Evolutionary conservation across 1,140 invertebrate species (phyloP).

Genomic region (Mya arenaria): DNA sequence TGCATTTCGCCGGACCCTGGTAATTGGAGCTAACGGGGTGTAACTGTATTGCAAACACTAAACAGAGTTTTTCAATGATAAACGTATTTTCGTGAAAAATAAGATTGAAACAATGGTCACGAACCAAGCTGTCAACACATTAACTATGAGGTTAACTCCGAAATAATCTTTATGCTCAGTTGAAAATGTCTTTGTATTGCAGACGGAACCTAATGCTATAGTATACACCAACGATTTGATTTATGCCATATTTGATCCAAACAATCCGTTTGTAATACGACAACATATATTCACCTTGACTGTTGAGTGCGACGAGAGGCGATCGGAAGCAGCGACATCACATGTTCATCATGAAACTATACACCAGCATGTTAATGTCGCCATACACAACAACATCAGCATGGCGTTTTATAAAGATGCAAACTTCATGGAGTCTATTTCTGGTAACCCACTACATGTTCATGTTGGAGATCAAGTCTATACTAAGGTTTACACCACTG

Average conservation of each 20-base stretch:
- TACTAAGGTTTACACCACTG: constrained; percentile 23
- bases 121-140: not conserved
- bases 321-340: constrained; percentile 11
- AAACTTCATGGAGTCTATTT: not conserved
- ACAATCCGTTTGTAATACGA: constrained; percentile 28
- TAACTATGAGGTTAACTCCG: not conserved
- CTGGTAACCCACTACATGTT: constrained; percentile 33
- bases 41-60: not conserved
- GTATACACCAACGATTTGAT: constrained; percentile 19
- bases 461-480: constrained; percentile 25
- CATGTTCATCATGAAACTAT: constrained; percentile 23
- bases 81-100: not conserved
- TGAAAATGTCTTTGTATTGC: not conserved
- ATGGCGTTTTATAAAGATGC: constrained; percentile 25
- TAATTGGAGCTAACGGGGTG: not conserved
- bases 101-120: not conserved
- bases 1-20: not conserved
- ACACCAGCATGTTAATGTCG: not conserved
- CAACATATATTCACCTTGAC: constrained; percentile 26
- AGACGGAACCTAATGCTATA: constrained; percentile 7
- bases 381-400: constrained; percentile 16
- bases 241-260: constrained; percentile 32
- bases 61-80: not conserved
- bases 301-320: constrained; percentile 33
- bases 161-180: not conserved